phyloP scores from a whole-genome alignment of 1,140 invertebrate species.

The Oppia nitens region DNA sequence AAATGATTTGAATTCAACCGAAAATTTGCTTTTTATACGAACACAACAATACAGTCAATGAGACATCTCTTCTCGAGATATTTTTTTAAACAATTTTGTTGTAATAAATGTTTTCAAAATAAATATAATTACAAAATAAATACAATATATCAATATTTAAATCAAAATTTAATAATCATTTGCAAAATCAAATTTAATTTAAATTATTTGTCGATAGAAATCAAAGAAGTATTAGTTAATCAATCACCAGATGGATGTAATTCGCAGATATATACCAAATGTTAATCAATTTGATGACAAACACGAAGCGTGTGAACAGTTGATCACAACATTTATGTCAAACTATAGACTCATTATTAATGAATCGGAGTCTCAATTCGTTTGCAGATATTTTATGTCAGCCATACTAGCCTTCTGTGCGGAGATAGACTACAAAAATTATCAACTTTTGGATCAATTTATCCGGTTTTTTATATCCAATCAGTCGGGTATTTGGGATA shows the following conservation, averaged over 20 bases:
- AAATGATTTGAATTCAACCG: too few species aligned
- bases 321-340: background rate
- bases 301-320: background rate
- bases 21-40: too few species aligned
- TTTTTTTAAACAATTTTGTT: too few species aligned
- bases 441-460: background rate
- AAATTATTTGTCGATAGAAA: too few species aligned
- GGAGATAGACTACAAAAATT: background rate
- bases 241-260: background rate
- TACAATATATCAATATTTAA: too few species aligned
- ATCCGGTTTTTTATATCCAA: background rate
- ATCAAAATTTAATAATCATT: too few species aligned
- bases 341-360: background rate
- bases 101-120: too few species aligned
- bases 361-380: background rate
- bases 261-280: background rate
- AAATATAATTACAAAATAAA: too few species aligned
- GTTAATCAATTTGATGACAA: background rate
- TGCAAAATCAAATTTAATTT: too few species aligned
- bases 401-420: background rate
- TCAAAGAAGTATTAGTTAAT: too few species aligned
- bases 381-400: background rate
- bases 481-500: background rate
- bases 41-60: too few species aligned
- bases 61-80: too few species aligned